A percentile compares a stretch with the other conserved stretches of the same genome.
Conservation (phyloP, 1,140 invertebrate genomes). For the Watersipora subatra region DNA sequence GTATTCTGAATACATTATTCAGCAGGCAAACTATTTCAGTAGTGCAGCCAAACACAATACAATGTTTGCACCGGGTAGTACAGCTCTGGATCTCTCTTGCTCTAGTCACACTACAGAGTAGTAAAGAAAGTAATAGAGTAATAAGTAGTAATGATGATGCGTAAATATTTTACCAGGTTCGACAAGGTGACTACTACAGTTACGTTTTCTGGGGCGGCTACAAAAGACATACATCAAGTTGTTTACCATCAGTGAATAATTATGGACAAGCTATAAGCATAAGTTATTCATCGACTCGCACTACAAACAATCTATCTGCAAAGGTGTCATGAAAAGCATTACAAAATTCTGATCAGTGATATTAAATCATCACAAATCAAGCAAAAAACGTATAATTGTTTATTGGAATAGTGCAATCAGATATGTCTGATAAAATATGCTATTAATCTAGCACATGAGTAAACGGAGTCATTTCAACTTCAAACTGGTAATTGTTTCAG, state of each 20-base stretch:
- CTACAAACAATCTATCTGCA: not conserved
- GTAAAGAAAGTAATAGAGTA: not conserved
- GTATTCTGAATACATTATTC: not conserved
- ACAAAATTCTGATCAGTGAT: too few species aligned
- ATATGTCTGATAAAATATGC: too few species aligned
- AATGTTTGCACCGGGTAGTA: not conserved
- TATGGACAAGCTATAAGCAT: not conserved
- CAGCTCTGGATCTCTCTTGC: too few species aligned
- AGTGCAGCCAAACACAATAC: not conserved
- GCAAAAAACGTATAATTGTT: not conserved
- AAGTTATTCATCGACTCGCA: not conserved
- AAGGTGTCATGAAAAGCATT: not conserved
- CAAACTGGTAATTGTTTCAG: too few species aligned
- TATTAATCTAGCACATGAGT: too few species aligned
- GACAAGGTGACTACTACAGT: not conserved
- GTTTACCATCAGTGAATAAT: not conserved
- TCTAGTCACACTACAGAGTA: too few species aligned
- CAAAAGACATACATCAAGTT: not conserved
- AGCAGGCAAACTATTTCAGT: not conserved
- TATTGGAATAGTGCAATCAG: not conserved
- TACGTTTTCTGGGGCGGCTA: not conserved
- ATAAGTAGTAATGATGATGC: not conserved
- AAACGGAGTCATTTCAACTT: too few species aligned
- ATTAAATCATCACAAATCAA: not conserved
- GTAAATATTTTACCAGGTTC: not conserved